Base-by-base conservation (phyloP, 2,888 invertebrate genomes). In the Temnothorax unifasciatus region DNA sequence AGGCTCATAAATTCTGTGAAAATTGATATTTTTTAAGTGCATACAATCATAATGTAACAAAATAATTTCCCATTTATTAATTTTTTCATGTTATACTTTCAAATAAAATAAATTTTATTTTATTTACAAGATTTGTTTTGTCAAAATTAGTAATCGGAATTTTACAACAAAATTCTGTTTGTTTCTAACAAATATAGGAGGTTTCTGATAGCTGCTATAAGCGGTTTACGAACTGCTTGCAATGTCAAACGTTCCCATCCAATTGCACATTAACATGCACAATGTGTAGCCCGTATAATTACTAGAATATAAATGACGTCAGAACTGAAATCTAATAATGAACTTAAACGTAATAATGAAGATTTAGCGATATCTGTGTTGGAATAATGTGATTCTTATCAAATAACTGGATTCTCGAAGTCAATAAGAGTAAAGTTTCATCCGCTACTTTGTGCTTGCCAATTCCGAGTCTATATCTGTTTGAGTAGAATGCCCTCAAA, bases 321-420 rank as follows among this genome's bases (percentile, higher is more conserved):
- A n/a, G n/a, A n/a, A n/a, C n/a, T n/a, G n/a, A n/a, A n/a, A n/a
- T n/a, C n/a, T n/a, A n/a, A n/a, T n/a, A n/a, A n/a, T 29, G 5
- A 34, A 54, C n/a, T 54, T 64, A 66, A 76, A 52, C 52, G 38
- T 52, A 54, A 77, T 54, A 66, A 44, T 15, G 15, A 74, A 64
- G 64, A n/a, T 52, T 13, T 2, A 25, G 11, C 11, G 41, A 25
- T 11, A 15, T n/a, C n/a, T n/a, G 8, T 41, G n/a, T 66, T 29
- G 8, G 2, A 73, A 59, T 6, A 38, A 52, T 52, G 25, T 25
- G 25, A 76, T 76, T 54, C 9, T 52, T 29, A 54, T 77, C 66
- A 54, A 57, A 44, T 41, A 64, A 21, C 4, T n/a, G 41, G 18
- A 77, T 77, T 41, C n/a, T 18, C 8, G 25, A 21, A 76, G 52